These are phyloP conservation scores for Hydrophis major DNA, from an alignment of 2,797 vertebrate species.

Conservation along the genomic window DNA sequence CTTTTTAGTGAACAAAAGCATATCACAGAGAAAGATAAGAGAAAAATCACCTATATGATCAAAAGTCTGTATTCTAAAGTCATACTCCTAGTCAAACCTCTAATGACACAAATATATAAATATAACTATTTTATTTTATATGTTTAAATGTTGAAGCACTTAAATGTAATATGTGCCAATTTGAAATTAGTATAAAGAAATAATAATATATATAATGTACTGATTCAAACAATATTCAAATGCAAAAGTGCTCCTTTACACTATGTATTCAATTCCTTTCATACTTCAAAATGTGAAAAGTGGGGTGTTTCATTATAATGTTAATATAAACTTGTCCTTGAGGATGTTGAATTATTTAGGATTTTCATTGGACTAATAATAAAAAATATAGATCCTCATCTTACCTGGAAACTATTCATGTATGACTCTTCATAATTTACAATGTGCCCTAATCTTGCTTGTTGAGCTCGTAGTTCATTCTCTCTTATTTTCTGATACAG, in stretches of 20 bases:
- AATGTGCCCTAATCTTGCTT: slow-evolving; percentile 82
- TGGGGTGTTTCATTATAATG: background rate
- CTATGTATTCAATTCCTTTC: background rate
- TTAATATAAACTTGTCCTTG: background rate
- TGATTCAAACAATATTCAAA: background rate
- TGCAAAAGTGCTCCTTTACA: background rate
- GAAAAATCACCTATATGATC: background rate
- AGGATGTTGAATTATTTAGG: background rate
- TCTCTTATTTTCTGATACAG: slow-evolving; percentile 88
- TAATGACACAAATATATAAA: background rate
- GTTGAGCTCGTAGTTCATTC: slow-evolving; percentile 88
- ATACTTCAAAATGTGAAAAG: background rate
- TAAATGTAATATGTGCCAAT: background rate
- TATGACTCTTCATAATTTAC: slow-evolving; percentile 78
- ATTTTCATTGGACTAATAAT: background rate
- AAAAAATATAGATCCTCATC: slow-evolving; percentile 13
- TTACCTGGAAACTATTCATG: slow-evolving; percentile 79
- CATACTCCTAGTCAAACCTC: background rate
- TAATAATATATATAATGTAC: background rate
- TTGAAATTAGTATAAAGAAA: background rate
- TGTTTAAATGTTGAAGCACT: background rate
- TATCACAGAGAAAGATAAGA: background rate
- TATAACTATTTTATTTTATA: background rate
- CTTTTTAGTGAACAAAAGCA: background rate
- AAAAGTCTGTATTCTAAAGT: background rate